Conservation (phyloP, 2,888 invertebrate species). For the Drosophila koepferae region DNA sequence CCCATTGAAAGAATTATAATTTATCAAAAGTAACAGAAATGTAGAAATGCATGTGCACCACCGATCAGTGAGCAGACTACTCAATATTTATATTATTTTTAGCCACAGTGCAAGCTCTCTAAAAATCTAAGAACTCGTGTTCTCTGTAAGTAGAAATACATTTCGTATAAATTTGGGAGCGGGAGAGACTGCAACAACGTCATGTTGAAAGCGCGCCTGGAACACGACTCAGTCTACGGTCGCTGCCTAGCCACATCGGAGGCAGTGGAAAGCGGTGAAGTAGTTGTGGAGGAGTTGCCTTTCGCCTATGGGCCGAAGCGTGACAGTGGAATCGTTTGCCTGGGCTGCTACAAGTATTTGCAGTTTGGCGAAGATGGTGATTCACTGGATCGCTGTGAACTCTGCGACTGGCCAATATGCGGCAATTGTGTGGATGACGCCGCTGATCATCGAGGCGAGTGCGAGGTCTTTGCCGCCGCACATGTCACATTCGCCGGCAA, state of each 20-base stretch:
- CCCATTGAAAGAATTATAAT: not conserved
- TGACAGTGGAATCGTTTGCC: slow-evolving; percentile 89
- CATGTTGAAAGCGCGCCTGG: slow-evolving; percentile 83
- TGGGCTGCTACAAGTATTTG: slow-evolving; percentile 90
- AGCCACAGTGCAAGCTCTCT: slow-evolving; percentile 27
- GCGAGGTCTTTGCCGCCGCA: slow-evolving; percentile 87
- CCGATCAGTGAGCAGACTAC: not conserved
- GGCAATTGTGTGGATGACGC: slow-evolving; percentile 85
- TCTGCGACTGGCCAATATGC: slow-evolving; percentile 89
- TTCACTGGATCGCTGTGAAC: slow-evolving; percentile 87
- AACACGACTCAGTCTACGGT: slow-evolving; percentile 88
- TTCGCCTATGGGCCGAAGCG: slow-evolving; percentile 92
- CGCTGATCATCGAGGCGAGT: slow-evolving; percentile 88
- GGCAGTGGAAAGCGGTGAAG: slow-evolving; percentile 89
- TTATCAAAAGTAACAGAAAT: not conserved
- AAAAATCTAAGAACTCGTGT: not conserved
- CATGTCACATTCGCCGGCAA: slow-evolving; percentile 87
- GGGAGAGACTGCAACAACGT: slow-evolving; percentile 23
- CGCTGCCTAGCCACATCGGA: slow-evolving; percentile 90
- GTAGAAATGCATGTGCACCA: not conserved
- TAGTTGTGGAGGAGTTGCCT: slow-evolving; percentile 90
- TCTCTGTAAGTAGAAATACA: slow-evolving; percentile 30
- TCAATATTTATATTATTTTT: slow-evolving; percentile 30
- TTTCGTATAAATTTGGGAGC: slow-evolving; percentile 29
- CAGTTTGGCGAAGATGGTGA: slow-evolving; percentile 83